Base-by-base conservation (phyloP, 2,888 invertebrate genomes). In the Heliconius sara region DNA sequence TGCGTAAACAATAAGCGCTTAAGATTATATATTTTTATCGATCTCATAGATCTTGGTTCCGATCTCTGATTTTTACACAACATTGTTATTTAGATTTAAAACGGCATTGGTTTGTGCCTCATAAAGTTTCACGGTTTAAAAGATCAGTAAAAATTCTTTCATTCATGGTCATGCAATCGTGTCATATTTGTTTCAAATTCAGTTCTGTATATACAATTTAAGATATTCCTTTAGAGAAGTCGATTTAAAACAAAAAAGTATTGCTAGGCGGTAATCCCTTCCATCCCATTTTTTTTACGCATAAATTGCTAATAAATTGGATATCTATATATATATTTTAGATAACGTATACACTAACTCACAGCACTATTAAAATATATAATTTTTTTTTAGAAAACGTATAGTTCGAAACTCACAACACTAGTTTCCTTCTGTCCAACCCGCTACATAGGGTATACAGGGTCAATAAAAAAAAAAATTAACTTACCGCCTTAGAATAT, bases 401-500 rank as follows among this genome's bases (percentile, higher is more conserved):
- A 3, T 13, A 43, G 4, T 43, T 43, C 12, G 12, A 43, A 43
- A 47, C 43, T 47, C 43, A 47, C 43, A 47, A 47, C 43, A 43
- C 12, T 13, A 43, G 34, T 9, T 34, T 34, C 9, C 34, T 1
- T 34, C 34, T 9, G 9, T 34, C 6, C 4, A 30, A 0, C 30
- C 43, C 43, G 12, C 43, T 43, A 43, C 43, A 43, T 43, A 16
- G 1, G 16, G 22, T 13, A 16, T 71, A 71, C 19, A 4, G 27
- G 4, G 34, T 34, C 13, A 70, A n/a, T 19, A 6, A 52, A 52
- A 52, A 6, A 19, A 19, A 52, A 30, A 57, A 22, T 4, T 4
- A 19, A 94, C 95, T 94, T 89, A 95, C 95, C 87, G 95, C 90
- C 90, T 95, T 95, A 84, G 95, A 95, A 85, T 95, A 94, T 76